Evolutionary conservation across 2,888 invertebrate genomes (phyloP).

Genomic region (Gymnoscelis rufifasciata): DNA sequence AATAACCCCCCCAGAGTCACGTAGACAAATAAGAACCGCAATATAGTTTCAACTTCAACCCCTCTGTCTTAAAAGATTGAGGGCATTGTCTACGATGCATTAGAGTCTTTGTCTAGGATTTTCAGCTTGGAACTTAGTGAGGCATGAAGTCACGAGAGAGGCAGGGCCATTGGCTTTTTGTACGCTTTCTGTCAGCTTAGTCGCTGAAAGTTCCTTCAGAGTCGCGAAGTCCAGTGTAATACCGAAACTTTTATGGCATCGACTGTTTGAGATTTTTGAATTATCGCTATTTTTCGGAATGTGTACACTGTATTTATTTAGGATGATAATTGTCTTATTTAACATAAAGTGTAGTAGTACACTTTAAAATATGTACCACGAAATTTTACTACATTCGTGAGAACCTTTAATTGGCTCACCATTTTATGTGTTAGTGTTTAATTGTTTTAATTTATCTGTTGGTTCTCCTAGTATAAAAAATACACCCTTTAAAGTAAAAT

Average conservation of each 20-base stretch:
- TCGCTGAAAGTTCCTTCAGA: background rate
- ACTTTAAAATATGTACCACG: too few relatives aligned
- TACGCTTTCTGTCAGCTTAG: conserved; percentile 3
- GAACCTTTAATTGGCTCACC: too few relatives aligned
- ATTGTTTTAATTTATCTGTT: too few relatives aligned
- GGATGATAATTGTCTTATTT: too few relatives aligned
- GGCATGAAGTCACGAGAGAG: conserved; percentile 14
- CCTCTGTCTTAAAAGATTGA: conserved; percentile 24
- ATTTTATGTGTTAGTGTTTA: too few relatives aligned
- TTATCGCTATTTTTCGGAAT: too few relatives aligned
- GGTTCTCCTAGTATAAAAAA: too few relatives aligned
- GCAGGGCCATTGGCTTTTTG: conserved; percentile 6
- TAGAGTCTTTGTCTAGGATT: conserved; percentile 25
- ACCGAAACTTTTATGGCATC: background rate
- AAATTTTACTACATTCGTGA: too few relatives aligned
- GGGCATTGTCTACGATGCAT: conserved; percentile 26
- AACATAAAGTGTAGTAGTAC: too few relatives aligned
- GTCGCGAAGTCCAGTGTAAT: background rate
- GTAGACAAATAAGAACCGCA: conserved; percentile 20
- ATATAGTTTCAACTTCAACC: conserved; percentile 24
- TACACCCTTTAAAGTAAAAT: too few relatives aligned
- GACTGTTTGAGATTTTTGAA: too few relatives aligned
- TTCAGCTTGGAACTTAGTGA: conserved; percentile 20
- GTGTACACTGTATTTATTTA: too few relatives aligned
- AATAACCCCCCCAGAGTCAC: conserved; percentile 10